Evolutionary conservation across 2,888 invertebrate genomes (phyloP), one percentile per base, ranked within the genome.

Genomic region (Polyommatus icarus): DNA sequence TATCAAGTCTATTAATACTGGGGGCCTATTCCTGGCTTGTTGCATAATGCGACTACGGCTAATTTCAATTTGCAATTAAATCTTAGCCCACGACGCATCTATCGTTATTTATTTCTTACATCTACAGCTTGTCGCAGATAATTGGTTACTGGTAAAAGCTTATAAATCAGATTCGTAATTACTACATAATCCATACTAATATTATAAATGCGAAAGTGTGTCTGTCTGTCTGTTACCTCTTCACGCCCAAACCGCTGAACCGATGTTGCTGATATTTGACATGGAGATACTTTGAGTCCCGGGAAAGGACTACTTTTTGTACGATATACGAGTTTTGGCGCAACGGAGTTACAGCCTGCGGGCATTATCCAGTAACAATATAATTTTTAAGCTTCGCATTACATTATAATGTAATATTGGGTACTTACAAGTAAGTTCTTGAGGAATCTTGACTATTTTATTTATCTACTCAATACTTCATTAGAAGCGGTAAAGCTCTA

Each of bases 11-110:
- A 83, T 82, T 82, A 82, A 83, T 83, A 82, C 76, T 79, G 77
- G 80, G 80, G 82, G 81, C 82, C 83, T 83, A 84, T 84, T 83
- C 80, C 80, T 76, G 82, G 78, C 80, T 82, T 80, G 79, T 86
- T 86, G 85, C 86, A 84, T 86, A 86, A 88, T 78, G 79, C 83
- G 83, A 82, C 82, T 84, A 75, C 50, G 29, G 54, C 50, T 75
- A 75, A 75, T 75, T 75, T 54, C 75, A 75, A 75, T 75, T 75
- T 29, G 75, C 75, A 75, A 75, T 75, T 75, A 75, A 50, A 75
- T 54, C 24, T 15, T 50, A 75, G 24, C 75, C 50, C 75, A 20
- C 72, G 72, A n/a, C 32, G 36, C 36, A 24, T 40, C 8, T 72
- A 67, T 67, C 36, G 40, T 40, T 72, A 72, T 40, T 40, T 72